Conservation (phyloP, 2,888 invertebrate genomes). For the Criorhina ranunculi region DNA sequence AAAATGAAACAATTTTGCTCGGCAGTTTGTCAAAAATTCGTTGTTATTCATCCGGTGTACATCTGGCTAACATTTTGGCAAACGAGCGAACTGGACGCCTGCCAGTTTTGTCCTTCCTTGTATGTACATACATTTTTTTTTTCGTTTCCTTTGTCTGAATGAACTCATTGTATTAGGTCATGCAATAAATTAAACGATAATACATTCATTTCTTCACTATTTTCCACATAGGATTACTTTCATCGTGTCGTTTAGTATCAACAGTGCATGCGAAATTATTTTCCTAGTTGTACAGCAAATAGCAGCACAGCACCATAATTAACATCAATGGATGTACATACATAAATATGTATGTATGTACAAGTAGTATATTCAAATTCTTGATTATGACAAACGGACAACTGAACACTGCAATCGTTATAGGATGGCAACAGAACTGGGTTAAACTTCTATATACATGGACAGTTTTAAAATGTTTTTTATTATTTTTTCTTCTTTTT, state of each 20-base stretch:
- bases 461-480: background rate
- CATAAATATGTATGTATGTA: too few relatives aligned
- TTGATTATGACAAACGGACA: slow-evolving; percentile 34
- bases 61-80: slow-evolving; percentile 66
- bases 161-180: slow-evolving; percentile 66
- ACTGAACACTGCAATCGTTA: slow-evolving; percentile 5
- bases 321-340: too few relatives aligned
- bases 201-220: slow-evolving; percentile 1
- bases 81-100: slow-evolving; percentile 49
- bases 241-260: slow-evolving; percentile 33
- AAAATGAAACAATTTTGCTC: slow-evolving; percentile 28
- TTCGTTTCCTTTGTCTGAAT: slow-evolving; percentile 50
- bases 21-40: slow-evolving; percentile 52
- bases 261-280: slow-evolving; percentile 24
- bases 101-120: slow-evolving; percentile 58
- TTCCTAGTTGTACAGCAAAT: slow-evolving; percentile 34
- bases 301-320: background rate
- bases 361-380: slow-evolving; percentile 33
- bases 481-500: background rate
- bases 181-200: slow-evolving; percentile 60
- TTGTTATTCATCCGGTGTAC: slow-evolving; percentile 45
- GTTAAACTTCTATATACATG: slow-evolving; percentile 37
- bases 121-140: slow-evolving; percentile 11
- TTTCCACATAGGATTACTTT: slow-evolving; percentile 7
- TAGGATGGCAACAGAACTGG: slow-evolving; percentile 38